Percentiles rank a stretch among this genome's conserved stretches.
These are phyloP conservation scores for Sesamia nonagrioides DNA, from an alignment of 1,140 invertebrate species.

Conservation along the genomic window DNA sequence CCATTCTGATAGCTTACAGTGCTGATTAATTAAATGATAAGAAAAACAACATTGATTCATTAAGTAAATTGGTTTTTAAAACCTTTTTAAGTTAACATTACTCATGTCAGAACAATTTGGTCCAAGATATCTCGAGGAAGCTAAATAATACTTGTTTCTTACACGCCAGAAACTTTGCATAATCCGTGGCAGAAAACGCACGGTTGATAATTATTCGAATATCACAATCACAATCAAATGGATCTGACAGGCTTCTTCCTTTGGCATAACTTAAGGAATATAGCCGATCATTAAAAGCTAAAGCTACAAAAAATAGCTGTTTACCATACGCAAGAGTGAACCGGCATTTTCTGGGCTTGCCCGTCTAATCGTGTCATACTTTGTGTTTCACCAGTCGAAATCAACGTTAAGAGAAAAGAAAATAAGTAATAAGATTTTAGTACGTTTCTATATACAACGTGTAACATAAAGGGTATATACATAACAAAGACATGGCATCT, in stretches of 20 bases:
- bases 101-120: conserved; percentile 54
- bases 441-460: too few relatives aligned
- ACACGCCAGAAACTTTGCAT: neutral
- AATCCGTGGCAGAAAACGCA: neutral
- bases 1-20: conserved; percentile 64
- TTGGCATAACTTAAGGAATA: neutral
- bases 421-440: too few relatives aligned
- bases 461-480: too few relatives aligned
- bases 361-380: too few relatives aligned
- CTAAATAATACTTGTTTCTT: conserved; percentile 1
- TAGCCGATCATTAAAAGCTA: too few relatives aligned
- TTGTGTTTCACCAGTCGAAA: too few relatives aligned
- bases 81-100: conserved; percentile 62
- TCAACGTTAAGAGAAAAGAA: too few relatives aligned
- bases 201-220: neutral
- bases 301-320: neutral
- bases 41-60: conserved; percentile 62
- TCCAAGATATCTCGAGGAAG: conserved; percentile 41
- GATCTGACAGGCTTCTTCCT: neutral
- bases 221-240: neutral
- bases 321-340: neutral
- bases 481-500: too few relatives aligned
- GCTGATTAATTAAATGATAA: conserved; percentile 78
- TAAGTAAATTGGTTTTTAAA: conserved; percentile 61
- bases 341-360: too few relatives aligned